These are phyloP conservation scores for Cynocephalus volans DNA, from an alignment of 2,113 vertebrate genomes.

Conservation along the genomic window DNA sequence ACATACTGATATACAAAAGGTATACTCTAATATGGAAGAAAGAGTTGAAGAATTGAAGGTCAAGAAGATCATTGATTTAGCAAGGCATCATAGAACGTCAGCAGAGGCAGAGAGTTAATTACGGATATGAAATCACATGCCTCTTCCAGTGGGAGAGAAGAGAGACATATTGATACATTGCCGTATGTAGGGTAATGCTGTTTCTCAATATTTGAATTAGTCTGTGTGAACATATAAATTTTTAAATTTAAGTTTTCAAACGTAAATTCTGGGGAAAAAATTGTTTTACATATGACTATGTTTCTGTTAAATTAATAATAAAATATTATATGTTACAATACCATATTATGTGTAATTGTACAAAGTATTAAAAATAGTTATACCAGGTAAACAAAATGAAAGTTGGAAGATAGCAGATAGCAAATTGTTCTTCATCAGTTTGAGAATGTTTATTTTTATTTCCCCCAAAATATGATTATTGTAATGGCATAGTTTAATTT, in stretches of 20 bases:
- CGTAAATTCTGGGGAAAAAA: background rate
- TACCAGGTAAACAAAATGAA: background rate
- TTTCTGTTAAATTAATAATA: background rate
- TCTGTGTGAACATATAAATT: background rate
- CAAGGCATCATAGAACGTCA: background rate
- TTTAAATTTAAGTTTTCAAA: background rate
- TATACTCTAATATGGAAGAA: background rate
- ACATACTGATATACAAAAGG: background rate
- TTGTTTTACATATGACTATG: background rate
- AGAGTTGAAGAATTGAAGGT: background rate
- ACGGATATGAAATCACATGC: background rate
- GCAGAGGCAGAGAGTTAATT: background rate
- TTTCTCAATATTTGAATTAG: background rate
- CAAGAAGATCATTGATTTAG: background rate
- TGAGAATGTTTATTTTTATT: background rate
- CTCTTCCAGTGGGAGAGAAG: background rate
- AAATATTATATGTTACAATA: background rate
- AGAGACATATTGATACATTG: too few relatives aligned
- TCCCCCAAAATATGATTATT: background rate
- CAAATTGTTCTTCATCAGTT: background rate
- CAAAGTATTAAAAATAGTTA: background rate
- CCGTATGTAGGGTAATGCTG: background rate
- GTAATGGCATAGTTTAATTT: background rate
- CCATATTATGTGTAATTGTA: background rate
- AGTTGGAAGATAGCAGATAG: background rate